Evolutionary conservation across 2,113 vertebrate species (phyloP), one percentile per base, ranked within the genome.

Genomic region (Indri indri): DNA sequence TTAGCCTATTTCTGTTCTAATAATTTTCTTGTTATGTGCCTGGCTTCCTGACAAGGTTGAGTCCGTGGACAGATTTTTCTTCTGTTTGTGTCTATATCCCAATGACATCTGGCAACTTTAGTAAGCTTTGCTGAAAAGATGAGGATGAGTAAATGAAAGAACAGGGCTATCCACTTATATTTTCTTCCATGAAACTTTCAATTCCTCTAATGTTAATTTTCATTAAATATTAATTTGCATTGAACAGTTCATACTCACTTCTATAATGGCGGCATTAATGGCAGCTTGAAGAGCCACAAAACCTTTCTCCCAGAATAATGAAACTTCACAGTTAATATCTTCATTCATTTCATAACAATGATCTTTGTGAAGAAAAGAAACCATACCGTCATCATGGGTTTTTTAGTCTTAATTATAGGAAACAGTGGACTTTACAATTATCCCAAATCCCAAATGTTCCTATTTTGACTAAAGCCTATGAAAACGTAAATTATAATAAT

Each of bases 261-360:
- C 98, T 94, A 99, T 98, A 65, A 99, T 32, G 50, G 98, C 98
- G 34, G 98, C 98, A 90, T 99, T 98, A 3, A 99, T 98, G 96
- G 98, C 98, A 87, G 98, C 97, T 95, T 99, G 98, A 92, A 99
- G 52, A 0, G 97, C 94, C 1, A 99, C 91, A 90, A 99, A 98
- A 4, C 98, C 98, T 0, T 0, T 1, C 0, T 79, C 89, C 99
- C 98, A 99, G 95, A 98, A 98, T 0, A 0, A 0, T n/a, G 98
- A 97, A 12, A 59, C 0, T 3, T 1, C 2, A 65, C 99, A 99
- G 7, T 3, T 0, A 89, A 76, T 2, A 12, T 16, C 5, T 68
- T 10, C 34, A 20, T 7, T 1, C 1, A 0, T 1, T 18, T 32
- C 1, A 79, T 27, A 16, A 61, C 96, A 97, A 73, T 87, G 88